A percentile compares a stretch with the other conserved stretches of the same genome.
Conservation (phyloP, 1,140 invertebrate genomes). For the Atta cephalotes region DNA sequence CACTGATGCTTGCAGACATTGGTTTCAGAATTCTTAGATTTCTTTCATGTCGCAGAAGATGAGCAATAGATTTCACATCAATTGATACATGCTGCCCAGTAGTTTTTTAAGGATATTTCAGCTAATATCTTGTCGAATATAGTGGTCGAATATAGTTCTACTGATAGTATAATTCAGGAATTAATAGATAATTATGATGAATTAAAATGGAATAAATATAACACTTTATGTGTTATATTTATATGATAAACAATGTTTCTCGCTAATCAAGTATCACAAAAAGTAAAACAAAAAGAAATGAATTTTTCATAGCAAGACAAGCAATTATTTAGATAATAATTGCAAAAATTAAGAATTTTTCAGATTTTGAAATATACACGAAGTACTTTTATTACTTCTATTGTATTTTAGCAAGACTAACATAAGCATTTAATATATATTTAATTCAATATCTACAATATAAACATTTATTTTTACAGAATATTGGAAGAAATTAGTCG, state of each 20-base stretch:
- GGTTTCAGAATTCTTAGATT: too few relatives aligned
- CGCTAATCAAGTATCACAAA: not conserved
- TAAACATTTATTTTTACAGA: conserved; percentile 73
- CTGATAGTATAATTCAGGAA: not conserved
- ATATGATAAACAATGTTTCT: not conserved
- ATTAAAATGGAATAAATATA: not conserved
- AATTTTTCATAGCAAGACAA: not conserved
- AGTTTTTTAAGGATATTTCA: not conserved
- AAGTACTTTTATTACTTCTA: too few relatives aligned
- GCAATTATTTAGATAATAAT: too few relatives aligned
- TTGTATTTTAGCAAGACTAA: too few relatives aligned
- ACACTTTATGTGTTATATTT: not conserved
- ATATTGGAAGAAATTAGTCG: conserved; percentile 87
- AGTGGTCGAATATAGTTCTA: conserved; percentile 2
- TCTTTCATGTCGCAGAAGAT: too few relatives aligned
- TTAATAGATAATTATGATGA: not conserved
- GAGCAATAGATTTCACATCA: too few relatives aligned
- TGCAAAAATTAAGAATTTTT: too few relatives aligned
- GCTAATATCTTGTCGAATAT: conserved; percentile 4
- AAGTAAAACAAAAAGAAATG: not conserved
- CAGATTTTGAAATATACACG: too few relatives aligned
- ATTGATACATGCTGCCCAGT: too few relatives aligned
- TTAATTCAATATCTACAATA: too few relatives aligned
- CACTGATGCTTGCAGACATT: too few relatives aligned
- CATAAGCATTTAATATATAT: too few relatives aligned